phyloP scores from a whole-genome alignment of 1,140 invertebrate species.

The Charaxes varanes region DNA sequence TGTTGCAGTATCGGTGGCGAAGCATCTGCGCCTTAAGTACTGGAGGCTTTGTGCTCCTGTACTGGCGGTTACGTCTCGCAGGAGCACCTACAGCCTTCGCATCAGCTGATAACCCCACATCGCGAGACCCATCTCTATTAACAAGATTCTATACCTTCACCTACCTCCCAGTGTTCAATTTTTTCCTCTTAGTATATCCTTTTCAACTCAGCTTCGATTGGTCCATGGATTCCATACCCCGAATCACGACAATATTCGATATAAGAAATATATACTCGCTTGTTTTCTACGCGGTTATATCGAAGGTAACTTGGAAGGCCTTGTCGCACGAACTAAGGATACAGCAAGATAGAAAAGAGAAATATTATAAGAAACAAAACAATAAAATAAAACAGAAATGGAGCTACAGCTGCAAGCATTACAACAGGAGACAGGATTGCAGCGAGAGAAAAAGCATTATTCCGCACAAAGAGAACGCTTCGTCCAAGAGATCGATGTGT shows the following conservation, averaged over 20 bases:
- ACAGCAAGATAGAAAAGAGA: slow-evolving; percentile 49
- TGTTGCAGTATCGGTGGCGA: slow-evolving; percentile 79
- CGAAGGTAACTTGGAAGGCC: slow-evolving; percentile 64
- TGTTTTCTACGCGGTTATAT: slow-evolving; percentile 80
- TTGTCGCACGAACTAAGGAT: slow-evolving; percentile 48
- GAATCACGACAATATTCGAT: slow-evolving; percentile 84
- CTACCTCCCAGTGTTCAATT: slow-evolving; percentile 91
- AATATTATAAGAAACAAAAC: slow-evolving; percentile 55
- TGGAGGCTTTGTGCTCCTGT: slow-evolving; percentile 75
- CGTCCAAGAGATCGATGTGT: slow-evolving; percentile 55
- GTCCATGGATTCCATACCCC: slow-evolving; percentile 95
- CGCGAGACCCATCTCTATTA: slow-evolving; percentile 81
- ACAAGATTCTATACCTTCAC: slow-evolving; percentile 88
- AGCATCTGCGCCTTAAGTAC: slow-evolving; percentile 78
- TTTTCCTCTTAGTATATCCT: slow-evolving; percentile 87
- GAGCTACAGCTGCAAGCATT: slow-evolving; percentile 54
- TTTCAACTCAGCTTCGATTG: slow-evolving; percentile 93
- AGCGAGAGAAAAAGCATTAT: slow-evolving; percentile 56
- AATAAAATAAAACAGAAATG: slow-evolving; percentile 55
- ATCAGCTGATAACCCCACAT: slow-evolving; percentile 92
- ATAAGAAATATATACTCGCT: slow-evolving; percentile 82
- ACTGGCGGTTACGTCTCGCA: slow-evolving; percentile 79
- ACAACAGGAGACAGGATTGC: slow-evolving; percentile 49
- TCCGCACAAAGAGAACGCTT: slow-evolving; percentile 50
- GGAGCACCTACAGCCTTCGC: slow-evolving; percentile 85